A percentile compares a stretch with the other conserved stretches of the same genome.
Evolutionary conservation across 2,797 vertebrate species (phyloP).

Genomic region (Sebastes variabilis): DNA sequence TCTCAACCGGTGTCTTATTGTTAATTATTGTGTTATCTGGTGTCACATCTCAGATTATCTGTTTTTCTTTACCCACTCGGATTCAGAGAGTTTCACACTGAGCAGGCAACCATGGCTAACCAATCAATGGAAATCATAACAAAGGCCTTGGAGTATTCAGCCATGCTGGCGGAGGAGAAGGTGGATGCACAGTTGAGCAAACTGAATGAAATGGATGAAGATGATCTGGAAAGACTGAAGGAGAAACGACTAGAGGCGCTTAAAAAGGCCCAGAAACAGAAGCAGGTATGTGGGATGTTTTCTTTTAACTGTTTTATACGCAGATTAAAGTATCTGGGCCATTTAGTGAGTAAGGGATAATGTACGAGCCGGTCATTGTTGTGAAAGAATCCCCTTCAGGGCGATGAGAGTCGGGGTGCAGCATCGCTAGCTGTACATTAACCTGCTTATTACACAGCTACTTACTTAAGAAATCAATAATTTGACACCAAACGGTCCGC

Average conservation of each 20-base stretch:
- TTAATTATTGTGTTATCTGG: not conserved
- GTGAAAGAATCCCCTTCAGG: no score
- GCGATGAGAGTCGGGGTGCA: no score
- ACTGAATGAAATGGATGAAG: slow-evolving; percentile 92
- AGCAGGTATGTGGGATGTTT: slow-evolving; percentile 85
- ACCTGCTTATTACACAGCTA: no score
- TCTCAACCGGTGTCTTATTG: not conserved
- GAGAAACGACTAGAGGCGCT: slow-evolving; percentile 92
- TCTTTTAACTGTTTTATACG: not conserved
- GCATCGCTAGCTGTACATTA: no score
- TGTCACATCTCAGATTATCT: not conserved
- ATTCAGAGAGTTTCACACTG: not conserved
- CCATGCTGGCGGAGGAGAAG: slow-evolving; percentile 90
- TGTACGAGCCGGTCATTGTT: no score
- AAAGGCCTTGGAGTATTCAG: slow-evolving; percentile 90
- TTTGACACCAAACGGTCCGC: no score
- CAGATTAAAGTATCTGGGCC: not conserved
- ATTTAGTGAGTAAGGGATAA: not conserved
- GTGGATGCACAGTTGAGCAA: slow-evolving; percentile 91
- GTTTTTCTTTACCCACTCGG: not conserved
- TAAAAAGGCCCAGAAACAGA: slow-evolving; percentile 96
- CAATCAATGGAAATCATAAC: slow-evolving; percentile 86
- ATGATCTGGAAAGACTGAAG: slow-evolving; percentile 92
- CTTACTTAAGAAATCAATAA: no score
- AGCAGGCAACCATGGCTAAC: slow-evolving; percentile 82